phyloP scores from a whole-genome alignment of 2,797 vertebrate species.

The Eidolon dupreanum region DNA sequence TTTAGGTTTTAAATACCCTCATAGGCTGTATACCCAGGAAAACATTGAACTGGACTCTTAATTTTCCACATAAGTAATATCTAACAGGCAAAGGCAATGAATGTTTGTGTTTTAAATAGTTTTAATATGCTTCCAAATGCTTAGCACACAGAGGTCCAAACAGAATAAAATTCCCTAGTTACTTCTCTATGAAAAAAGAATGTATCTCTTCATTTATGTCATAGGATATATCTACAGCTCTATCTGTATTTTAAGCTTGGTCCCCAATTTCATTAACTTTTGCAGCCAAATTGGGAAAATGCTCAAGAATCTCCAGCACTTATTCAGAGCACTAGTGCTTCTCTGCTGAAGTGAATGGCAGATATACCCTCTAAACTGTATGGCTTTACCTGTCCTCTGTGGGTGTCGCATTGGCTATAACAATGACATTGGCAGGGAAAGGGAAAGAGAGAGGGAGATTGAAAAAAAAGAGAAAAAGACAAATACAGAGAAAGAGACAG shows the following conservation, averaged over 20 bases:
- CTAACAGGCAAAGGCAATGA: conserved; percentile 62
- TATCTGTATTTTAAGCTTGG: conserved; percentile 1
- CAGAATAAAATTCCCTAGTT: conserved; percentile 42
- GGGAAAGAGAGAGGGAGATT: background rate
- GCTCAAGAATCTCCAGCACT: background rate
- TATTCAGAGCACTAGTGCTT: background rate
- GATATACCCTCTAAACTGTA: background rate
- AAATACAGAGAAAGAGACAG: background rate
- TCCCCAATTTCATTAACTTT: conserved; percentile 48
- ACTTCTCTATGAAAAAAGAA: background rate
- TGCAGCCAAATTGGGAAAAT: conserved; percentile 17
- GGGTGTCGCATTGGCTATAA: background rate
- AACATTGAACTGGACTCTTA: conserved; percentile 56
- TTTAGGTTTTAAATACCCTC: conserved; percentile 68
- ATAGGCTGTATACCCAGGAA: conserved; percentile 38
- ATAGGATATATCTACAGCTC: background rate
- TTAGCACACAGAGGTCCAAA: conserved; percentile 20
- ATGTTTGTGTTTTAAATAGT: conserved; percentile 20
- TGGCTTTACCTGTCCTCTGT: background rate
- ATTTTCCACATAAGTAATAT: conserved; percentile 57
- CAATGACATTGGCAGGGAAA: background rate
- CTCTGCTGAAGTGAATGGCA: background rate
- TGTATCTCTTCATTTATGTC: background rate
- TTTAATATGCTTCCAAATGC: conserved; percentile 57
- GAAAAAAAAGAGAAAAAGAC: too few species aligned